phyloP scores from a whole-genome alignment of 2,888 invertebrate genomes.

The Glaucopsyche alexis region DNA sequence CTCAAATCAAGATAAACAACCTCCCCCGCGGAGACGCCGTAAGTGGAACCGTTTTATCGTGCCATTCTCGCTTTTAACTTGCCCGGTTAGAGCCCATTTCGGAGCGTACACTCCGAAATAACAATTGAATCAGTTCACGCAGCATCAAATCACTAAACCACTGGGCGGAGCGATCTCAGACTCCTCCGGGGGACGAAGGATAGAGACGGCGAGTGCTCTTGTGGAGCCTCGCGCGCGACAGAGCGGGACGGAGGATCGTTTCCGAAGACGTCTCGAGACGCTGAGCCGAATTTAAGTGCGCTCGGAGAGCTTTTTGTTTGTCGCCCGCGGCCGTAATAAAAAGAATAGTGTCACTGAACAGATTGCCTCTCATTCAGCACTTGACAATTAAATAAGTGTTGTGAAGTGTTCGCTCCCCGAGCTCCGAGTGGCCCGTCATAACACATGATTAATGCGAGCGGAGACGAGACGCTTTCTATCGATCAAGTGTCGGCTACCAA shows the following conservation, averaged over 20 bases:
- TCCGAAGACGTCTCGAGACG: conserved; percentile 64
- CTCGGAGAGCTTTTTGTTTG: conserved; percentile 72
- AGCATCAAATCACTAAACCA: conserved; percentile 81
- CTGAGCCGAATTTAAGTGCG: conserved; percentile 69
- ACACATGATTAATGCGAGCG: conserved; percentile 69
- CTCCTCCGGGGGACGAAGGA: conserved; percentile 72
- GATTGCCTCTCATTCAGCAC: conserved; percentile 75
- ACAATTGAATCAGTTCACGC: conserved; percentile 81
- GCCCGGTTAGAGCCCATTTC: conserved; percentile 71
- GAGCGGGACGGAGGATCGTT: conserved; percentile 64
- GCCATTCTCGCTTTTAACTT: conserved; percentile 76
- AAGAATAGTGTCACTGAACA: conserved; percentile 77
- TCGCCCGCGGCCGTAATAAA: conserved; percentile 68
- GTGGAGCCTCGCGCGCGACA: conserved; percentile 46
- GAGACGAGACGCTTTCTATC: conserved; percentile 61
- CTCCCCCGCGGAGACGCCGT: conserved; percentile 71
- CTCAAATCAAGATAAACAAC: conserved; percentile 78
- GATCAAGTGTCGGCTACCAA: conserved; percentile 73
- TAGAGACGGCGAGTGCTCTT: conserved; percentile 61
- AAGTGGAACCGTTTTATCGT: conserved; percentile 72
- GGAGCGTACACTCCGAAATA: conserved; percentile 58
- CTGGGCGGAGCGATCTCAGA: conserved; percentile 77
- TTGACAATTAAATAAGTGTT: conserved; percentile 77
- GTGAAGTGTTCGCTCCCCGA: conserved; percentile 59
- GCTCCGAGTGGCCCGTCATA: conserved; percentile 65